These are phyloP conservation scores for Oxyruncus cristatus DNA, from an alignment of 2,113 vertebrate species.

Conservation along the genomic window DNA sequence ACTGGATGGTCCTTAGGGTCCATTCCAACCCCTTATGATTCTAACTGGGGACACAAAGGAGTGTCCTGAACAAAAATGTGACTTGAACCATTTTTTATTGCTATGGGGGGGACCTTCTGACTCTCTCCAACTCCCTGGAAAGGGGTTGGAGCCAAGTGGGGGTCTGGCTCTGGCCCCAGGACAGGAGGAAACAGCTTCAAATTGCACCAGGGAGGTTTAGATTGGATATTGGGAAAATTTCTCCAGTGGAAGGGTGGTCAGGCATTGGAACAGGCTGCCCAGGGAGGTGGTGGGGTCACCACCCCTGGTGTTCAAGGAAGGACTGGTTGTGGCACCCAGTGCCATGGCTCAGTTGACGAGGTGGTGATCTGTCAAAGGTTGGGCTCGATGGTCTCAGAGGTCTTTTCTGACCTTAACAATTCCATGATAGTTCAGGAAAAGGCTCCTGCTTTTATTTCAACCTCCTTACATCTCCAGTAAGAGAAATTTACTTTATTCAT, in stretches of 20 bases:
- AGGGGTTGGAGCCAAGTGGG: neutral
- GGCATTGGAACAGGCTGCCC: neutral
- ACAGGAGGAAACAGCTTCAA: rapidly evolving
- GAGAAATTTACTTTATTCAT: neutral
- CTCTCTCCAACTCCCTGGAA: neutral
- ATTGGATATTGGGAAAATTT: neutral
- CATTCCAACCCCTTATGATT: neutral
- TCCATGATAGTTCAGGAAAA: neutral
- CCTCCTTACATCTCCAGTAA: neutral
- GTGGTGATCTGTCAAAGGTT: rapidly evolving
- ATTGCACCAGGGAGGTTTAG: neutral
- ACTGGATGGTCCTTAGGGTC: too few species aligned
- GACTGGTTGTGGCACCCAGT: neutral
- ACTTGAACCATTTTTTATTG: neutral
- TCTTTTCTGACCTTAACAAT: neutral
- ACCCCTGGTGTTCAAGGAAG: neutral
- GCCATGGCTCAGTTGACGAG: neutral
- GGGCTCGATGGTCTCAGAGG: rapidly evolving
- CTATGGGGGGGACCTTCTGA: neutral
- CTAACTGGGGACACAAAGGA: neutral
- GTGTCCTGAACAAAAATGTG: neutral
- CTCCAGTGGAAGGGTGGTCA: neutral
- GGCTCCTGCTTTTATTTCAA: neutral
- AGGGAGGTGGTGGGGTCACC: neutral
- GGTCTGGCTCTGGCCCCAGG: rapidly evolving